A percentile compares a stretch with the other conserved stretches of the same genome.
Conservation (phyloP, 2,888 invertebrate species). For the Protophormia terraenovae region DNA sequence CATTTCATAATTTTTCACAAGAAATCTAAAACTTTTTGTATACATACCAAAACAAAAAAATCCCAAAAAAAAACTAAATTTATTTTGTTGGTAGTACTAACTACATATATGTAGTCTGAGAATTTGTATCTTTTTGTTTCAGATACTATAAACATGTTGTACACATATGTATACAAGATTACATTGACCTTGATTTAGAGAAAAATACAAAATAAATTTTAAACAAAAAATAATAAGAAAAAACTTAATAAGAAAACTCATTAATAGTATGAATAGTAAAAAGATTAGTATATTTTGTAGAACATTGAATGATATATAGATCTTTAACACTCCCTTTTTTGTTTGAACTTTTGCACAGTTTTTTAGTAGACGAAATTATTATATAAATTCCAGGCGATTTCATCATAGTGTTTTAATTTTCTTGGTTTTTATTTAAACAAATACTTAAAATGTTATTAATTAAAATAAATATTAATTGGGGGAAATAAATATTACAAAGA, state of each 20-base stretch:
- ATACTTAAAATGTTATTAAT: background rate
- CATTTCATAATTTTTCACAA: background rate
- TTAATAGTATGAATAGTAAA: background rate
- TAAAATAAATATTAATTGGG: background rate
- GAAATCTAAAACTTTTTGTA: background rate
- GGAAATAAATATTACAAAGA: background rate
- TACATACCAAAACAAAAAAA: background rate
- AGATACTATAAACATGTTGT: constrained; percentile 18
- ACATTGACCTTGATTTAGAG: constrained; percentile 50
- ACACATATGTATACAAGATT: constrained; percentile 18
- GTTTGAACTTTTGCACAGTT: constrained; percentile 12
- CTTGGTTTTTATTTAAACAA: background rate
- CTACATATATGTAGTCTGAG: background rate
- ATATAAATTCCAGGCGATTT: background rate
- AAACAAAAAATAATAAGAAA: background rate
- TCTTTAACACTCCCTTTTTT: background rate
- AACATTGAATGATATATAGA: background rate
- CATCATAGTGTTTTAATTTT: background rate
- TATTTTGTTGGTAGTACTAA: background rate
- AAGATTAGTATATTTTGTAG: background rate
- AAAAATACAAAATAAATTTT: background rate
- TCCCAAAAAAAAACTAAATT: background rate
- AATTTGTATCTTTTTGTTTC: constrained; percentile 12
- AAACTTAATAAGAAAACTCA: background rate
- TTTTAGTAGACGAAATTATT: background rate